Conservation (phyloP, 1,140 invertebrate genomes). For the Daktulosphaira vitifoliae region DNA sequence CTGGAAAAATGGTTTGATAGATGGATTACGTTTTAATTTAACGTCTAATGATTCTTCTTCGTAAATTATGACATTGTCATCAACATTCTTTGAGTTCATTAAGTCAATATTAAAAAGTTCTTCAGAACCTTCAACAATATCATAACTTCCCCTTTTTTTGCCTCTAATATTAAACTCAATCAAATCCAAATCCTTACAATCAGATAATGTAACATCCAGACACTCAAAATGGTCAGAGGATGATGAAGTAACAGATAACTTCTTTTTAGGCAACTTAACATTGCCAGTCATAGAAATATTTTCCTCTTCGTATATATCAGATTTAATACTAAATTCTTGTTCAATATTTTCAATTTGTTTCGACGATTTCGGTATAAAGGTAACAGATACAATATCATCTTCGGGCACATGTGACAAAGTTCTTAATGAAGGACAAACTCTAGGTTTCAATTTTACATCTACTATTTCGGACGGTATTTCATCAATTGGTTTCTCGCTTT, state of each 20-base stretch:
- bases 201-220: constrained; percentile 54
- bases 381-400: constrained; percentile 20
- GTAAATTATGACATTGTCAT: constrained; percentile 45
- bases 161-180: constrained; percentile 30
- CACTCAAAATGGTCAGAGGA: constrained; percentile 50
- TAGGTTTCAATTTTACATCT: constrained; percentile 37
- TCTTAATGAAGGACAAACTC: constrained; percentile 11
- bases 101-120: constrained; percentile 39
- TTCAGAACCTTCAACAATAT: constrained; percentile 39
- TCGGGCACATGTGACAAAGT: neutral
- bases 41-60: constrained; percentile 53
- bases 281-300: constrained; percentile 74
- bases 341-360: constrained; percentile 71
- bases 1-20: constrained; percentile 40
- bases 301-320: constrained; percentile 74
- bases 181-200: neutral
- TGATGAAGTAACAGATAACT: constrained; percentile 40
- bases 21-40: constrained; percentile 50
- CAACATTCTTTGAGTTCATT: constrained; percentile 33
- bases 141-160: constrained; percentile 15
- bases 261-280: constrained; percentile 63
- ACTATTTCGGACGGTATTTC: constrained; percentile 39
- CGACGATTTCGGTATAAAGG: constrained; percentile 44
- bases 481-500: constrained; percentile 40
- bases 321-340: constrained; percentile 73